Conservation (phyloP, 2,113 vertebrate species). For the Macquaria ambigua region DNA sequence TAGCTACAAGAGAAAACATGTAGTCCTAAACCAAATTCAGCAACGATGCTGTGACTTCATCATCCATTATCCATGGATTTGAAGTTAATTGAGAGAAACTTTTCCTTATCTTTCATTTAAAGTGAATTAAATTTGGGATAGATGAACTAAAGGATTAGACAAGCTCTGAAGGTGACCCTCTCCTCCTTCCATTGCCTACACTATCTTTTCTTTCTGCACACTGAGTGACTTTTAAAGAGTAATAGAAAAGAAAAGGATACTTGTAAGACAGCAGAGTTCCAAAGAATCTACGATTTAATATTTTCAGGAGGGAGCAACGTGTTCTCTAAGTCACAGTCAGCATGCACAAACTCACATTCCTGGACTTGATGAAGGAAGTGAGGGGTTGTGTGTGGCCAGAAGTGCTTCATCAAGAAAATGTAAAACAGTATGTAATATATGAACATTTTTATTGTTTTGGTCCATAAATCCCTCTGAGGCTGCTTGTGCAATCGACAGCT, state of each 20-base stretch:
- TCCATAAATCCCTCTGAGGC: not conserved
- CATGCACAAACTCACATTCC: not conserved
- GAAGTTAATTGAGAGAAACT: conserved; percentile 57
- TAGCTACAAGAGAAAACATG: conserved; percentile 8
- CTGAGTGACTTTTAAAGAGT: conserved; percentile 39
- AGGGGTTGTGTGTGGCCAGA: not conserved
- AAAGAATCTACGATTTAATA: not conserved
- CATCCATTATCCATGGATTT: conserved; percentile 57
- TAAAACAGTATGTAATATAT: not conserved
- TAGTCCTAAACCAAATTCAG: conserved; percentile 36
- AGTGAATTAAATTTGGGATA: conserved; percentile 63
- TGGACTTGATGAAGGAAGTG: not conserved
- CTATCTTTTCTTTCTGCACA: conserved; percentile 19
- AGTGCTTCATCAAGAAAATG: not conserved
- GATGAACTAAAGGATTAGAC: conserved; percentile 62
- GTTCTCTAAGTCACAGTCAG: not conserved
- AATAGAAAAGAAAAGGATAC: conserved; percentile 20
- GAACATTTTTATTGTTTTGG: not conserved
- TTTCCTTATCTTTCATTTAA: conserved; percentile 66
- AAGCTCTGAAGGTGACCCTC: conserved; percentile 67
- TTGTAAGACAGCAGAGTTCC: not conserved
- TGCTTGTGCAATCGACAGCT: not conserved
- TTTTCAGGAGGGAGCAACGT: not conserved
- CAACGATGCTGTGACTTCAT: conserved; percentile 43
- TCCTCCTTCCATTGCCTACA: conserved; percentile 13